Conservation (phyloP, 2,888 invertebrate genomes). For the Pachycephus smyrnensis region DNA sequence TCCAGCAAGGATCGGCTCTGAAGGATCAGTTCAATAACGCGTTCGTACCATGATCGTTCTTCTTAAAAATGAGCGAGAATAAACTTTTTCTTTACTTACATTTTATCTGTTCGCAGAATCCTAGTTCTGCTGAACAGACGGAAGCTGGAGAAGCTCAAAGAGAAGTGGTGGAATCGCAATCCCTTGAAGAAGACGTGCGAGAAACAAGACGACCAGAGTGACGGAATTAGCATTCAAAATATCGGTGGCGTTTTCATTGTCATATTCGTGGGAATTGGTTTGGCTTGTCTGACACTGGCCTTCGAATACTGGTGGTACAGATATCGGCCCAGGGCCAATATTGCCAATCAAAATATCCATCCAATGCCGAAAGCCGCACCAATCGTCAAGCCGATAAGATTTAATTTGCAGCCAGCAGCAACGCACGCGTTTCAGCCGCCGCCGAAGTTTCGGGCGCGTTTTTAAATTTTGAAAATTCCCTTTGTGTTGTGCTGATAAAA, state of each 20-base stretch:
- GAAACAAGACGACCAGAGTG: constrained; percentile 91
- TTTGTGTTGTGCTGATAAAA: neutral
- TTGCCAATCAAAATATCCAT: constrained; percentile 53
- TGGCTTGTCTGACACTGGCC: constrained; percentile 90
- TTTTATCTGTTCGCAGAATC: constrained; percentile 74
- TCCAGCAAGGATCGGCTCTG: constrained; percentile 94
- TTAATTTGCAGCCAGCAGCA: constrained; percentile 54
- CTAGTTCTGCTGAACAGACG: constrained; percentile 93
- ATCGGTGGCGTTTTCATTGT: constrained; percentile 99
- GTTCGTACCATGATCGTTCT: constrained; percentile 72
- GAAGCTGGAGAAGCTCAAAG: constrained; percentile 92
- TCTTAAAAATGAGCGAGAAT: neutral
- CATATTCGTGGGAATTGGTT: constrained; percentile 93
- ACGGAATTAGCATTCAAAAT: constrained; percentile 97
- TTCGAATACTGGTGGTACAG: constrained; percentile 97
- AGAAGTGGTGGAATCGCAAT: constrained; percentile 96
- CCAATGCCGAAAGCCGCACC: constrained; percentile 21
- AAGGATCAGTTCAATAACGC: constrained; percentile 96
- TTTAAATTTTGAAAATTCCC: constrained; percentile 33
- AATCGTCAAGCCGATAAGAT: constrained; percentile 46
- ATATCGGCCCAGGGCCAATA: constrained; percentile 74
- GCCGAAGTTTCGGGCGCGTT: constrained; percentile 43
- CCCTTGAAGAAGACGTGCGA: constrained; percentile 82
- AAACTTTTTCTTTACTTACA: neutral
- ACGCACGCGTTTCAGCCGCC: constrained; percentile 44